Conservation (phyloP, 2,888 invertebrate species). For the Acanthosepion lycidas region DNA sequence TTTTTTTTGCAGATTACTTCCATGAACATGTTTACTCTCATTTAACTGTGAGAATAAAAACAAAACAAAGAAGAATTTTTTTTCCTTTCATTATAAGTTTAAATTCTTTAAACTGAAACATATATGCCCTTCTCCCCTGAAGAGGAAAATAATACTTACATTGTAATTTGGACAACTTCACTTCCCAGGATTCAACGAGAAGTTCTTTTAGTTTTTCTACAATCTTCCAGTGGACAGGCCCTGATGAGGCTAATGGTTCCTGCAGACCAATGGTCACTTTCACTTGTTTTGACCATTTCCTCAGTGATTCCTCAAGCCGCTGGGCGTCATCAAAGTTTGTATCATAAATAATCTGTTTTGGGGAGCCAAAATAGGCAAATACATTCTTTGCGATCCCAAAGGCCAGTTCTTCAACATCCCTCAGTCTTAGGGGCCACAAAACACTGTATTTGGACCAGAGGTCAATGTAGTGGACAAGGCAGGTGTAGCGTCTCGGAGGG, state of each 20-base stretch:
- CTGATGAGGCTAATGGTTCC: constrained; percentile 33
- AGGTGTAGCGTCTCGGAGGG: background rate
- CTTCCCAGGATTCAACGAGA: constrained; percentile 34
- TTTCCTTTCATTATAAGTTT: background rate
- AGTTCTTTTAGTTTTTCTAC: background rate
- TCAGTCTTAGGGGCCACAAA: background rate
- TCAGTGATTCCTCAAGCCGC: background rate
- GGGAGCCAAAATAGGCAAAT: constrained; percentile 41
- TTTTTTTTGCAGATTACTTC: too few species aligned
- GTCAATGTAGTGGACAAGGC: constrained; percentile 24
- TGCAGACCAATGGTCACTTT: constrained; percentile 41
- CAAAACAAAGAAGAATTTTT: background rate
- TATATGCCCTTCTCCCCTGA: background rate
- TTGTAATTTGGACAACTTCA: constrained; percentile 36
- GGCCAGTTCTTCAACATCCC: background rate
- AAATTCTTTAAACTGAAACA: background rate
- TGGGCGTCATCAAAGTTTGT: background rate
- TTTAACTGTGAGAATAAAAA: too few species aligned
- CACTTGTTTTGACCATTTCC: background rate
- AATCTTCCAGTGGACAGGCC: constrained; percentile 36
- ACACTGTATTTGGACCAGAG: constrained; percentile 38
- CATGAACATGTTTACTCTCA: too few species aligned
- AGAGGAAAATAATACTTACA: background rate
- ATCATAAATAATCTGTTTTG: constrained; percentile 42
- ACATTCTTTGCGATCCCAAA: constrained; percentile 42